Base-by-base conservation (phyloP, 2,113 vertebrate species). In the Stegastes partitus region DNA sequence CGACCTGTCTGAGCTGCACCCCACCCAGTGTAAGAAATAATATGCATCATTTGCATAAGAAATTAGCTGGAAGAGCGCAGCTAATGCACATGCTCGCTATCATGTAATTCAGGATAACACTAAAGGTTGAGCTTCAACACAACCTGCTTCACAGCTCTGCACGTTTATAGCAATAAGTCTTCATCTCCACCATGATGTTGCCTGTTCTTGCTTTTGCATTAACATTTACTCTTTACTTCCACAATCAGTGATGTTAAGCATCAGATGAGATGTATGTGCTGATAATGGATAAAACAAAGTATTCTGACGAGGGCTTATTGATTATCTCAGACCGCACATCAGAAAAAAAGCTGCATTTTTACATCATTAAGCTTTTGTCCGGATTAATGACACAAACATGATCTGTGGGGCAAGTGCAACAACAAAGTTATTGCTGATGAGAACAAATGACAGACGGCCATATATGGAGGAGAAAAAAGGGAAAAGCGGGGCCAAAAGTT, bases 351-450 rank as follows among this genome's bases (percentile, higher is more conserved):
- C n/a, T 28, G 50, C 44, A 31, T 57, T 28, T 71, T 26, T 21
- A 22, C 9, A 22, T 51, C 74, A 68, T 87, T 85, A 73, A 69
- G 57, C 50, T 81, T 83, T 63, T 12, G 62, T 67, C 75, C 58
- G 19, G 21, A 55, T 63, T 59, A 11, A 47, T 79, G 57, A 73
- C 56, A 66, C 49, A 71, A 65, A 69, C 73, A 74, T 19, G 53
- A 80, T 63, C 59, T 8, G 51, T 28, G 1, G 72, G 34, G 54
- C 14, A 53, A 55, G 59, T 0, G 19, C 6, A 62, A 21, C 65
- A 39, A 39, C 68, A 68, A 45, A 28, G 68, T 37, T 53, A 31
- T 3, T 9, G 12, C 59, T 74, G 87, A 71, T 79, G 78, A 82
- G 44, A 87, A 70, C 28, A 9, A 62, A 90, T 80, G 77, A 45